A percentile compares a stretch with the other conserved stretches of the same genome.
Conservation (phyloP, 2,797 vertebrate genomes). For the Myripristis murdjan region DNA sequence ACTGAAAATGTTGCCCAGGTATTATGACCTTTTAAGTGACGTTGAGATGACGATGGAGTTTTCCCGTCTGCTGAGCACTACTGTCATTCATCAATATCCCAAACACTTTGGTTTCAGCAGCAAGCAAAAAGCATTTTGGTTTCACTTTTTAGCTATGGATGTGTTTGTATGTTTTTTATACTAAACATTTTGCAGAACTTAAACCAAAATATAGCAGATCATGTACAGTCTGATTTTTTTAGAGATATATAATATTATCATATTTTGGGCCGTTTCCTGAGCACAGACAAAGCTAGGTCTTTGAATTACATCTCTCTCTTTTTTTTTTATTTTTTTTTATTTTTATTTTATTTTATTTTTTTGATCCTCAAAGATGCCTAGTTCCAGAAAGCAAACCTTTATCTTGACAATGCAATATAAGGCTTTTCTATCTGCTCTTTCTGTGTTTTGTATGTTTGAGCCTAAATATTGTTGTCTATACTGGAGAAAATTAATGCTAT, state of each 20-base stretch:
- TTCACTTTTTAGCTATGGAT: constrained; percentile 40
- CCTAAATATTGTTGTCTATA: constrained; percentile 59
- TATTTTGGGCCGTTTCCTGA: constrained; percentile 51
- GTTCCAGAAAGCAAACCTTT: constrained; percentile 38
- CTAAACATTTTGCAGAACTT: constrained; percentile 54
- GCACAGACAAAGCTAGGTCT: constrained; percentile 41
- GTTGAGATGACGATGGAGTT: constrained; percentile 42
- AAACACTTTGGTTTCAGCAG: constrained; percentile 39
- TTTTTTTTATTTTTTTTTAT: too few species aligned
- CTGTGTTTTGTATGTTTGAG: constrained; percentile 64
- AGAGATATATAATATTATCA: constrained; percentile 32
- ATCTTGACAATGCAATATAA: constrained; percentile 33
- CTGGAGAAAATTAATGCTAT: constrained; percentile 31
- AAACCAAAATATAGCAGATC: constrained; percentile 50
- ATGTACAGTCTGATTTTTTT: constrained; percentile 53
- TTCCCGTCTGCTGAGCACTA: constrained; percentile 49
- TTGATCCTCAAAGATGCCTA: constrained; percentile 8
- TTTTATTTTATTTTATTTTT: too few species aligned
- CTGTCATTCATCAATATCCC: constrained; percentile 48
- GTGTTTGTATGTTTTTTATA: constrained; percentile 74
- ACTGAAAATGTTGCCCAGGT: constrained; percentile 43
- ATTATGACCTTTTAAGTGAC: constrained; percentile 39
- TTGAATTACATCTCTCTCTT: constrained; percentile 20
- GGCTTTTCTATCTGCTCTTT: constrained; percentile 52
- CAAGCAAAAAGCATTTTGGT: constrained; percentile 30